A percentile compares a stretch with the other conserved stretches of the same genome.
Evolutionary conservation across 2,113 vertebrate genomes (phyloP).

Genomic region (Nothocercus nigrocapillus): DNA sequence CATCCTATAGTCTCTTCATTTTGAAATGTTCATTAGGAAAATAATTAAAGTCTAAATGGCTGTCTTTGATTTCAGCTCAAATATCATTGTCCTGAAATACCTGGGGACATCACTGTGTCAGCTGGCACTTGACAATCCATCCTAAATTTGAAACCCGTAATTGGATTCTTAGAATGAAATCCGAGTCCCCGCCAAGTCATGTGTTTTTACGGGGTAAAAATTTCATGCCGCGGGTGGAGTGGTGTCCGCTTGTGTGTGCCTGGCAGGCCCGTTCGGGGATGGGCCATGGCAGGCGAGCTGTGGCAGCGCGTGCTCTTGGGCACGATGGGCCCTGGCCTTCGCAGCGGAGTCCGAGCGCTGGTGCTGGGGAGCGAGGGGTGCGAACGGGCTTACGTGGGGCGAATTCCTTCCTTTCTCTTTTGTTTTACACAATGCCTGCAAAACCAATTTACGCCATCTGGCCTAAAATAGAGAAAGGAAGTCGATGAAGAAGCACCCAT

Average conservation of each 20-base stretch:
- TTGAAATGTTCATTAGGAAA: slow-evolving; percentile 29
- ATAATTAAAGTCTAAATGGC: slow-evolving; percentile 18
- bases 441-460: slow-evolving; percentile 30
- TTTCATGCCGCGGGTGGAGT: neutral
- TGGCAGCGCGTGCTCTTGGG: neutral
- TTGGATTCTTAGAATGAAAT: slow-evolving; percentile 60
- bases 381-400: neutral
- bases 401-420: slow-evolving; percentile 15
- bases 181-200: slow-evolving; percentile 31
- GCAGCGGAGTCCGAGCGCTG: neutral
- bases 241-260: neutral
- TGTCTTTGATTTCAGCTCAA: slow-evolving; percentile 40
- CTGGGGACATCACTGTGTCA: slow-evolving; percentile 45
- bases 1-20: slow-evolving; percentile 28
- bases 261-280: neutral
- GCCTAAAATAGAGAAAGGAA: neutral
- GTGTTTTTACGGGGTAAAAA: slow-evolving; percentile 13
- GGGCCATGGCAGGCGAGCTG: neutral
- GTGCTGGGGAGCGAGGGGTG: slow-evolving; percentile 8
- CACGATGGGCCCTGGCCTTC: neutral
- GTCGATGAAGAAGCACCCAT: neutral
- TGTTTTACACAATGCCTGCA: neutral
- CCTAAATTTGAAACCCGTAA: slow-evolving; percentile 52
- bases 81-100: slow-evolving; percentile 48
- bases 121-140: slow-evolving; percentile 43